Evolutionary conservation across 2,113 vertebrate genomes (phyloP).

Genomic region (Butastur rufipennis): DNA sequence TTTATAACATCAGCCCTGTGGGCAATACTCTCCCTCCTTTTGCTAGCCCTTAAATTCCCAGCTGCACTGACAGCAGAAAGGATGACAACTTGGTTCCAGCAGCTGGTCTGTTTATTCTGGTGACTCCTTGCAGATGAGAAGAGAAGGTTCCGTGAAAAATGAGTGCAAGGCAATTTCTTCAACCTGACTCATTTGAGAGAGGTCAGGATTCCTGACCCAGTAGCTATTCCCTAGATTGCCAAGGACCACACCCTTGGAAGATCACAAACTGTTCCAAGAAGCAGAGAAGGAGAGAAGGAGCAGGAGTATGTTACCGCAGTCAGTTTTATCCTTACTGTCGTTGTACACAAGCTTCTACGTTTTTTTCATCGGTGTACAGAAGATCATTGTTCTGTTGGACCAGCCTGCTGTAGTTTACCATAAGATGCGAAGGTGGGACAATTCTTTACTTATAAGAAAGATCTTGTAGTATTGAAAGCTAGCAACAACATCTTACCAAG

Average conservation of each 20-base stretch:
- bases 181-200: not conserved
- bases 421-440: not conserved
- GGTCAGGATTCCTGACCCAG: not conserved
- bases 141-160: not conserved
- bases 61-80: not conserved
- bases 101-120: not conserved
- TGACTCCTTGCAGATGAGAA: not conserved
- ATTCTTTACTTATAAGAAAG: not conserved
- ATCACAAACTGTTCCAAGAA: not conserved
- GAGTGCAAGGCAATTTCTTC: not conserved
- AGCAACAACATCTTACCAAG: not conserved
- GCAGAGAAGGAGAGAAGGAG: not conserved
- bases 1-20: not conserved
- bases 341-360: not conserved
- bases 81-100: not conserved
- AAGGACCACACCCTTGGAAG: not conserved
- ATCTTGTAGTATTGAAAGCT: not conserved
- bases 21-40: not conserved
- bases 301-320: not conserved
- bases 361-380: not conserved
- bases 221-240: not conserved
- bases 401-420: not conserved
- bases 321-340: not conserved
- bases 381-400: not conserved
- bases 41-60: not conserved